These are phyloP conservation scores for Chamaetylas fuelleborni DNA, from an alignment of 2,113 vertebrate genomes.

Conservation along the genomic window DNA sequence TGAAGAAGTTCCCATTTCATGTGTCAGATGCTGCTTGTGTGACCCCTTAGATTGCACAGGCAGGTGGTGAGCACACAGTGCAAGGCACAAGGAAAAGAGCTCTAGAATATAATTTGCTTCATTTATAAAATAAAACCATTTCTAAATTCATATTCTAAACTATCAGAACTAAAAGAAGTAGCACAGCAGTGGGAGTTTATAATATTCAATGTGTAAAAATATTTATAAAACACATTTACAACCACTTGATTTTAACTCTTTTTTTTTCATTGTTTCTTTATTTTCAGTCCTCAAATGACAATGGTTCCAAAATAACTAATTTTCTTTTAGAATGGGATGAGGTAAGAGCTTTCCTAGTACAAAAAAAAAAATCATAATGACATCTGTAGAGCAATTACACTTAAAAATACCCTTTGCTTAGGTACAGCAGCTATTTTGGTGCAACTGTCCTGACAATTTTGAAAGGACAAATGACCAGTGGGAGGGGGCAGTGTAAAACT, in stretches of 20 bases:
- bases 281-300: conserved; percentile 78
- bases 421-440: neutral
- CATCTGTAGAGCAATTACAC: conserved; percentile 17
- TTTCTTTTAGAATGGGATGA: conserved; percentile 83
- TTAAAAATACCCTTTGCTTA: conserved; percentile 31
- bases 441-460: neutral
- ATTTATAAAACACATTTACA: neutral
- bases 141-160: neutral
- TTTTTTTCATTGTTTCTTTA: conserved; percentile 5
- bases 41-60: neutral
- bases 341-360: conserved; percentile 67
- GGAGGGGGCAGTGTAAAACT: neutral
- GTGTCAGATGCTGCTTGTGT: neutral
- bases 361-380: neutral
- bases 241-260: neutral
- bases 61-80: neutral
- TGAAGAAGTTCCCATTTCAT: neutral
- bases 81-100: neutral
- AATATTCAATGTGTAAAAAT: neutral
- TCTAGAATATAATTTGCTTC: neutral
- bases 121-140: neutral
- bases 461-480: neutral
- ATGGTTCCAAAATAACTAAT: conserved; percentile 80
- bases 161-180: neutral
- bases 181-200: neutral